These are phyloP conservation scores for Danio aesculapii DNA, from an alignment of 2,797 vertebrate species.

Conservation along the genomic window DNA sequence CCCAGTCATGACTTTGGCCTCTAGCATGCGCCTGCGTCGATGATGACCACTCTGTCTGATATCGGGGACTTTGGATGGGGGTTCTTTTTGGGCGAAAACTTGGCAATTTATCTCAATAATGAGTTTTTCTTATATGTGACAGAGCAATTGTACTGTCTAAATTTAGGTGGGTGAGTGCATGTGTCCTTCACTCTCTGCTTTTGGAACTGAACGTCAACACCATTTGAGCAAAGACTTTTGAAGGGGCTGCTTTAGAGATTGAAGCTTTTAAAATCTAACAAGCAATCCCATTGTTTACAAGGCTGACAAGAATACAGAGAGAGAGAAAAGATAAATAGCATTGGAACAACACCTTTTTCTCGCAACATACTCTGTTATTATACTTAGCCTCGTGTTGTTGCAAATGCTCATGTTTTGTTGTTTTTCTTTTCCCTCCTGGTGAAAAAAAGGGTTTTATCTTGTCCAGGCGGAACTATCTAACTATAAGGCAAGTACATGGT, in stretches of 20 bases:
- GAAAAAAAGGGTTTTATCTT: too few relatives aligned
- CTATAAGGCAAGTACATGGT: too few relatives aligned
- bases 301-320: slow-evolving; percentile 22
- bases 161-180: slow-evolving; percentile 32
- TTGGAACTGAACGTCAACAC: slow-evolving; percentile 33
- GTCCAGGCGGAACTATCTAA: too few relatives aligned
- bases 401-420: too few relatives aligned
- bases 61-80: slow-evolving; percentile 60
- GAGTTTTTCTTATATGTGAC: slow-evolving; percentile 75
- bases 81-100: slow-evolving; percentile 75
- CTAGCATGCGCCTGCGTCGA: not conserved
- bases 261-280: slow-evolving; percentile 30
- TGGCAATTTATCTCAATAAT: slow-evolving; percentile 81
- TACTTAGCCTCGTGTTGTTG: too few relatives aligned
- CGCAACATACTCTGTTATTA: not conserved
- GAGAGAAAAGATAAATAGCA: not conserved
- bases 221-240: slow-evolving; percentile 33
- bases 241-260: slow-evolving; percentile 20
- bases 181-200: slow-evolving; percentile 18
- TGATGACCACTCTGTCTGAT: slow-evolving; percentile 68
- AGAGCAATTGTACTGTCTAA: slow-evolving; percentile 77
- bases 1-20: not conserved
- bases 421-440: too few relatives aligned
- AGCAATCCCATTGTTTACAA: slow-evolving; percentile 25
- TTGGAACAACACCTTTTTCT: not conserved